phyloP scores from a whole-genome alignment of 2,888 invertebrate genomes.

The Oscheius sp. region DNA sequence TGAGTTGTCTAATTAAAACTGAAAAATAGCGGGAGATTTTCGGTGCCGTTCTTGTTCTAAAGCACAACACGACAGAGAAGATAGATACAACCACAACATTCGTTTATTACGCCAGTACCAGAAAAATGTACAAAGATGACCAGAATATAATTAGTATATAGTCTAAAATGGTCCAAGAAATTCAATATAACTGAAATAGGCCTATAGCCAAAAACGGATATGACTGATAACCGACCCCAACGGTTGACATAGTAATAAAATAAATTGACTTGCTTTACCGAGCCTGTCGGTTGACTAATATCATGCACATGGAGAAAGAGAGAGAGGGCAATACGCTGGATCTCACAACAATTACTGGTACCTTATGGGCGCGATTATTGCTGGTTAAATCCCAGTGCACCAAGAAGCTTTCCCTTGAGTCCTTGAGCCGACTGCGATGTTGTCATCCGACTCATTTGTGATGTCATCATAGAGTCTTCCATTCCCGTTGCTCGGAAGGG shows the following conservation, averaged over 20 bases:
- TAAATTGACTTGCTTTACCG: constrained; percentile 5
- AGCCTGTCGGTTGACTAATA: constrained; percentile 16
- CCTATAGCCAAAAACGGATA: constrained; percentile 13
- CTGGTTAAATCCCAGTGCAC: constrained; percentile 50
- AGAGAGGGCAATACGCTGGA: not conserved
- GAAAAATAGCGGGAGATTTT: too few species aligned
- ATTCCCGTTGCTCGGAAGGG: constrained; percentile 43
- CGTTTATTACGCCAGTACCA: constrained; percentile 18
- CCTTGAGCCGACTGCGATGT: constrained; percentile 54
- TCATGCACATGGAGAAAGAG: constrained; percentile 22
- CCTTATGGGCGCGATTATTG: constrained; percentile 12
- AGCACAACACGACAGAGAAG: not conserved
- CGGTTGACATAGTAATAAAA: not conserved
- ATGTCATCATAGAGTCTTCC: constrained; percentile 50
- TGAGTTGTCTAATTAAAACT: too few species aligned
- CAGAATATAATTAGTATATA: too few species aligned
- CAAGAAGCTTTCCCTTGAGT: constrained; percentile 55
- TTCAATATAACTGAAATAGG: constrained; percentile 4
- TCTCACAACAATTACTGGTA: constrained; percentile 17
- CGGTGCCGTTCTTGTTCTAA: too few species aligned
- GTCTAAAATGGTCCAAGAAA: too few species aligned
- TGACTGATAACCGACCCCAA: constrained; percentile 6
- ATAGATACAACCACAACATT: constrained; percentile 29
- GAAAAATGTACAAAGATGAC: constrained; percentile 7
- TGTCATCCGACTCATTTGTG: constrained; percentile 49